These are phyloP conservation scores for Lagodon rhomboides DNA, from an alignment of 2,797 vertebrate genomes.

Conservation along the genomic window DNA sequence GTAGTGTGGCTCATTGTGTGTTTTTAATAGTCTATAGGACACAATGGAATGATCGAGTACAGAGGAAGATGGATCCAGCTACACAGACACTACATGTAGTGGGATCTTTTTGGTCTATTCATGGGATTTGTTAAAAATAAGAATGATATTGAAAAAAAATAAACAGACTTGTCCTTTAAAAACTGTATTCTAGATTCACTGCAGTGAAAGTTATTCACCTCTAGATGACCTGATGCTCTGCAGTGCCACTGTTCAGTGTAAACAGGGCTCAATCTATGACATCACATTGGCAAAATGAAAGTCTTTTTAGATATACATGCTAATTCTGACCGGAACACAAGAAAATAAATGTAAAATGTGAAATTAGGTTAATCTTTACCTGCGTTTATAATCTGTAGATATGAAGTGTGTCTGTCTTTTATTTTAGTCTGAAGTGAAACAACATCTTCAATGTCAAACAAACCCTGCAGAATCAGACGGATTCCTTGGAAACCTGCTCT, in stretches of 20 bases:
- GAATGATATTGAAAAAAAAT: too few species aligned
- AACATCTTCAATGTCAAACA: conserved; percentile 17
- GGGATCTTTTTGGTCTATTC: not conserved
- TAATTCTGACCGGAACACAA: not conserved
- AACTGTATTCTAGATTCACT: conserved; percentile 30
- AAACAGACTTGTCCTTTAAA: not conserved
- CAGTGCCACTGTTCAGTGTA: conserved; percentile 38
- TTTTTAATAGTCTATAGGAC: not conserved
- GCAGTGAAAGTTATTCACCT: conserved; percentile 69
- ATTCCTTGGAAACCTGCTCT: conserved; percentile 52
- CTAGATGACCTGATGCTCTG: conserved; percentile 63
- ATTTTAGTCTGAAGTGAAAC: conserved; percentile 11
- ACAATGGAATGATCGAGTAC: not conserved
- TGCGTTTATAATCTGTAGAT: not conserved
- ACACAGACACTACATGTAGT: too few species aligned
- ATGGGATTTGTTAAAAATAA: not conserved
- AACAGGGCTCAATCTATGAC: conserved; percentile 16
- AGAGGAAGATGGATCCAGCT: not conserved
- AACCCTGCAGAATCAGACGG: conserved; percentile 41
- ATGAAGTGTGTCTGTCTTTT: conserved; percentile 1
- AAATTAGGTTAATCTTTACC: conserved; percentile 27
- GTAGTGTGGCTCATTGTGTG: not conserved
- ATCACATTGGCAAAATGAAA: not conserved
- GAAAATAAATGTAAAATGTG: not conserved
- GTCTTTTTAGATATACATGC: conserved; percentile 2